These are phyloP conservation scores for Charadrius vociferus DNA, from an alignment of 2,113 vertebrate genomes.

Conservation along the genomic window DNA sequence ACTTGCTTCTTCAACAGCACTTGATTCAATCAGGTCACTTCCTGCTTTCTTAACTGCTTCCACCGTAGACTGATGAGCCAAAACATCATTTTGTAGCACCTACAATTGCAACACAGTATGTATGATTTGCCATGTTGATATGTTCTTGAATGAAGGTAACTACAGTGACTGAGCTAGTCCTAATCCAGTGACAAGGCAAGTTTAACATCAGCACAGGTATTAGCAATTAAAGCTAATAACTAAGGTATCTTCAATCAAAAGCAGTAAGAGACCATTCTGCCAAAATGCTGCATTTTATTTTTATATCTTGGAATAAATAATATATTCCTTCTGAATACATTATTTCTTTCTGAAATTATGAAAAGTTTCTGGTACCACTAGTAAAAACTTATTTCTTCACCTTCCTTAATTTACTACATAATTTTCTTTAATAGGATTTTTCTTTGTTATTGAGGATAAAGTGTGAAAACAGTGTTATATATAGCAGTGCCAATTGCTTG, in stretches of 20 bases:
- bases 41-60: conserved; percentile 95
- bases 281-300: neutral
- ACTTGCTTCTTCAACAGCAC: conserved; percentile 93
- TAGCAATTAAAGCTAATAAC: neutral
- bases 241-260: neutral
- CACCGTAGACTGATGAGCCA: conserved; percentile 93
- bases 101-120: conserved; percentile 58
- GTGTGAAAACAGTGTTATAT: neutral
- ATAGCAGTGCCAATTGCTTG: neutral
- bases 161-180: neutral
- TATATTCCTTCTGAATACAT: neutral
- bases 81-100: conserved; percentile 95
- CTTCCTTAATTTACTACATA: neutral
- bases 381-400: neutral
- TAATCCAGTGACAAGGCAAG: neutral
- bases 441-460: neutral
- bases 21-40: conserved; percentile 89
- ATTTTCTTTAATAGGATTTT: neutral
- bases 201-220: neutral
- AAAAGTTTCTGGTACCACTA: neutral
- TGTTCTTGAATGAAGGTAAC: neutral
- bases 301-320: neutral
- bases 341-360: neutral
- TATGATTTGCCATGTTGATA: neutral
- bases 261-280: neutral